These are phyloP conservation scores for Trachelus stipa DNA, from an alignment of 2,888 invertebrate genomes.

Conservation along the genomic window DNA sequence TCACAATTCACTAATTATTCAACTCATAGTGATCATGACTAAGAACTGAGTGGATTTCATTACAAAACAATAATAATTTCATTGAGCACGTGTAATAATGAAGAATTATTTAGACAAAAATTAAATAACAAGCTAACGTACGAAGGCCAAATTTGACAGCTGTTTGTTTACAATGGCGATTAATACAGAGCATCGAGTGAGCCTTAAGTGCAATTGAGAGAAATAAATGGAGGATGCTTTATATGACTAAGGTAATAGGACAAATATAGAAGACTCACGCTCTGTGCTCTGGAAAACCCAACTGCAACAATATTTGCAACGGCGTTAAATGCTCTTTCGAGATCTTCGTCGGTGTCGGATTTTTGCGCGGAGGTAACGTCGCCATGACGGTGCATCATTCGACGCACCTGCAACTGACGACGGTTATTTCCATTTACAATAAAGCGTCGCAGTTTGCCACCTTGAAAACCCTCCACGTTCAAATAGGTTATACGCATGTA, in stretches of 20 bases:
- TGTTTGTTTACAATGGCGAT: constrained; percentile 48
- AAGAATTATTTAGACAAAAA: background rate
- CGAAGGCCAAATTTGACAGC: constrained; percentile 40
- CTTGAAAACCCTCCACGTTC: background rate
- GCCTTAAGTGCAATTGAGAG: constrained; percentile 7
- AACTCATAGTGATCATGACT: background rate
- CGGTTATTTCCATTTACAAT: background rate
- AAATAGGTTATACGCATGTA: background rate
- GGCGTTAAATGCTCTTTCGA: constrained; percentile 81
- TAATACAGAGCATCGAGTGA: background rate
- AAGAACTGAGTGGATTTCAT: background rate
- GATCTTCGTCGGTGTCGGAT: constrained; percentile 78
- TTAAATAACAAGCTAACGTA: background rate
- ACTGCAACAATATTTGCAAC: constrained; percentile 84
- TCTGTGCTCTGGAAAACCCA: constrained; percentile 90
- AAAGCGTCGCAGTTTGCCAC: background rate
- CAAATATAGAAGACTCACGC: constrained; percentile 75
- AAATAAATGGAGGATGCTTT: constrained; percentile 7
- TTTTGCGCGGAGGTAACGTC: constrained; percentile 81
- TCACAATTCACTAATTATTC: background rate
- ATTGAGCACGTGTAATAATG: background rate
- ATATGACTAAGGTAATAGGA: constrained; percentile 11
- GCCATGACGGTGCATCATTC: constrained; percentile 71
- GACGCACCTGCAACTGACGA: background rate
- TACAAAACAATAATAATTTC: background rate